These are phyloP conservation scores for Apodemia hepburni DNA, from an alignment of 2,888 invertebrate species.

Conservation along the genomic window DNA sequence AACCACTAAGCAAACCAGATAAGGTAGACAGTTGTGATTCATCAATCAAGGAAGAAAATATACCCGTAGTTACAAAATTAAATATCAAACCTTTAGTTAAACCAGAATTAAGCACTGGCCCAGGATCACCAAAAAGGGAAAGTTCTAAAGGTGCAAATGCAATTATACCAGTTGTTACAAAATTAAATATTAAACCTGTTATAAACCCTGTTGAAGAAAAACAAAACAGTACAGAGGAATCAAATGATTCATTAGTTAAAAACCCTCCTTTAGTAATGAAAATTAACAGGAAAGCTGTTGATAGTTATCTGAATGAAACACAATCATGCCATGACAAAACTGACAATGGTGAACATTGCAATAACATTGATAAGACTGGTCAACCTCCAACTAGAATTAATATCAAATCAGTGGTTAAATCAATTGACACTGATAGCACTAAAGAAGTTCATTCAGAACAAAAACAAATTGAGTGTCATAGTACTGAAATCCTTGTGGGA, in stretches of 20 bases:
- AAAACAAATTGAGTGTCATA: slow-evolving; percentile 16
- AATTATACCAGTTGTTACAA: slow-evolving; percentile 59
- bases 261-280: slow-evolving; percentile 70
- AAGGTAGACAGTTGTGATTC: slow-evolving; percentile 30
- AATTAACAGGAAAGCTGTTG: slow-evolving; percentile 64
- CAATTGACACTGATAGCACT: slow-evolving; percentile 31
- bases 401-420: slow-evolving; percentile 53
- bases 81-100: slow-evolving; percentile 67
- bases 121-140: slow-evolving; percentile 63
- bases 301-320: slow-evolving; percentile 48
- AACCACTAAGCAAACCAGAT: slow-evolving; percentile 71
- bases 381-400: slow-evolving; percentile 50
- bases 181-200: slow-evolving; percentile 74
- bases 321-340: slow-evolving; percentile 36
- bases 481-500: neutral
- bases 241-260: slow-evolving; percentile 46
- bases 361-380: slow-evolving; percentile 44
- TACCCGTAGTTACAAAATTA: slow-evolving; percentile 65
- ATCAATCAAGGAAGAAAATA: slow-evolving; percentile 45
- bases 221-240: slow-evolving; percentile 42
- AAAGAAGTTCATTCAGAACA: slow-evolving; percentile 25
- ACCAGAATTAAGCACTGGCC: slow-evolving; percentile 52
- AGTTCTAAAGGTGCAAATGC: slow-evolving; percentile 42
- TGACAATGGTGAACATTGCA: slow-evolving; percentile 43
- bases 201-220: slow-evolving; percentile 61